A percentile compares a stretch with the other conserved stretches of the same genome.
These are phyloP conservation scores for Blastomussa wellsi DNA, from an alignment of 92 coral and sea anemone genomes.

Conservation along the genomic window DNA sequence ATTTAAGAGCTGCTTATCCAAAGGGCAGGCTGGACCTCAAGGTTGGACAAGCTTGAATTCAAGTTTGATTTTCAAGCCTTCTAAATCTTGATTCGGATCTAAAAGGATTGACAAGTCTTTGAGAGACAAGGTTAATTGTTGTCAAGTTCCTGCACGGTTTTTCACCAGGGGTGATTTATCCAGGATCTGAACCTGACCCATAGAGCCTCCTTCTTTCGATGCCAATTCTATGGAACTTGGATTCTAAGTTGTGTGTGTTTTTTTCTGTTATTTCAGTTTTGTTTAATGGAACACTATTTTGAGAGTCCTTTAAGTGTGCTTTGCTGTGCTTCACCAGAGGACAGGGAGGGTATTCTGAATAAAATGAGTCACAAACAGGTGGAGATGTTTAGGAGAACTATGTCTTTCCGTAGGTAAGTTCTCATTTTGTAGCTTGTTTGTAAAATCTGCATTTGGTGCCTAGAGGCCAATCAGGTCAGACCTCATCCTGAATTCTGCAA, in stretches of 20 bases:
- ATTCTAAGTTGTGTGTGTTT: not conserved
- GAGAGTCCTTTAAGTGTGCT: conserved; percentile 87
- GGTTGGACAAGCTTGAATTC: too few species aligned
- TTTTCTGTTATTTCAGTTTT: conserved; percentile 63
- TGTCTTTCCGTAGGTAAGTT: conserved; percentile 80
- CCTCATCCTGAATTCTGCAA: too few species aligned
- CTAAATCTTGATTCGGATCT: too few species aligned
- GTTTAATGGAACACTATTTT: conserved; percentile 94
- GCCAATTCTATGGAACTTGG: not conserved
- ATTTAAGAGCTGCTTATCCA: too few species aligned
- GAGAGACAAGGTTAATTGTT: not conserved
- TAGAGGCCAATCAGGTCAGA: too few species aligned
- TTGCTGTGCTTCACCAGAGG: conserved; percentile 69
- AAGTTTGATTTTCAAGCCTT: too few species aligned
- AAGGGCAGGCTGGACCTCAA: too few species aligned
- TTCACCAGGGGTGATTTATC: not conserved
- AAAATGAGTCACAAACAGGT: conserved; percentile 76
- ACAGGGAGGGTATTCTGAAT: conserved; percentile 46
- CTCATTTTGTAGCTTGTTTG: not conserved
- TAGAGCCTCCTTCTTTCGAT: not conserved
- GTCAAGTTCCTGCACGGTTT: not conserved
- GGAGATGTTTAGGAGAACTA: conserved; percentile 75
- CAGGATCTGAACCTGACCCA: not conserved
- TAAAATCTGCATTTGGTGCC: too few species aligned
- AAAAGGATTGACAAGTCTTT: not conserved